Conservation (phyloP, 2,888 invertebrate species). For the Hartigia nigra region DNA sequence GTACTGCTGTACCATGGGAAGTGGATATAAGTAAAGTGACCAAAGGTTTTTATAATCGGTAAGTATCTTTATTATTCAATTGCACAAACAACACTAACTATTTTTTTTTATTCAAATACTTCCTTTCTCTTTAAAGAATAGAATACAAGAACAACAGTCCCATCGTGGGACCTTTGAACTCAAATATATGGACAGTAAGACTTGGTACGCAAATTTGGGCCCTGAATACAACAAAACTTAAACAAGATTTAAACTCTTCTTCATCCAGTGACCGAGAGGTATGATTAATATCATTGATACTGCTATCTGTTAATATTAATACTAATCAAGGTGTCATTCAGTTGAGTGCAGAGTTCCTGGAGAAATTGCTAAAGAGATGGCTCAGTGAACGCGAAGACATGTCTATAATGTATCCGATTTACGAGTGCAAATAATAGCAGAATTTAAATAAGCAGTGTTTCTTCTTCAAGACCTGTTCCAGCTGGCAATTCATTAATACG, state of each 20-base stretch:
- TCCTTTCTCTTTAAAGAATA: constrained; percentile 7
- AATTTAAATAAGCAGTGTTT: constrained; percentile 38
- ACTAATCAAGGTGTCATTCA: constrained; percentile 24
- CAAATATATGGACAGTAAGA: constrained; percentile 41
- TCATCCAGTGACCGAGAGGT: background rate
- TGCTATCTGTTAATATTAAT: background rate
- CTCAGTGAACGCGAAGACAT: constrained; percentile 41
- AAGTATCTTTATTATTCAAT: background rate
- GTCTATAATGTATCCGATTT: constrained; percentile 44
- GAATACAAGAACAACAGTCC: constrained; percentile 2
- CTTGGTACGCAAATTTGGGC: constrained; percentile 44
- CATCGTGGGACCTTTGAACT: constrained; percentile 42
- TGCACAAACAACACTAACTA: background rate
- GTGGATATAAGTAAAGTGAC: constrained; percentile 41
- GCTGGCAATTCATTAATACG: no score
- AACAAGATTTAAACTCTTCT: background rate
- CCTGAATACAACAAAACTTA: constrained; percentile 30
- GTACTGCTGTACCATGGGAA: constrained; percentile 47
- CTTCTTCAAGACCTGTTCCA: background rate
- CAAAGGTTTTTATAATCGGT: constrained; percentile 33
- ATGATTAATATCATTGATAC: background rate
- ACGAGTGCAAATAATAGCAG: constrained; percentile 25
- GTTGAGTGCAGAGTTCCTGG: constrained; percentile 36
- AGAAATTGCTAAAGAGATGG: constrained; percentile 41
- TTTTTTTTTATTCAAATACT: background rate